These are phyloP conservation scores for Paramormyrops kingsleyae DNA, from an alignment of 2,113 vertebrate species.

Conservation along the genomic window DNA sequence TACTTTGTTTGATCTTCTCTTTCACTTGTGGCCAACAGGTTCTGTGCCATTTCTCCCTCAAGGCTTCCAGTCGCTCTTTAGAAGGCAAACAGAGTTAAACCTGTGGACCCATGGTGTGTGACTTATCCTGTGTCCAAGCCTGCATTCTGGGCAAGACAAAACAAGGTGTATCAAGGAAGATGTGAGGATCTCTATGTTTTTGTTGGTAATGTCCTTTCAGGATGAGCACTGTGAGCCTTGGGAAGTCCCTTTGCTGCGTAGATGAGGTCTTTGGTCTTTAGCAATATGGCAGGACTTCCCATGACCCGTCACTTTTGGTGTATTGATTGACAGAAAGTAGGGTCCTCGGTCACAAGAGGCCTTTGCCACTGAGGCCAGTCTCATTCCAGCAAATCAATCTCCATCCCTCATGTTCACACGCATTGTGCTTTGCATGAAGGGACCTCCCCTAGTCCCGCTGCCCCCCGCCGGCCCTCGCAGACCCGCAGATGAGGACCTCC, in stretches of 20 bases:
- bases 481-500: conserved; percentile 36
- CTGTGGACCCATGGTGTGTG: not conserved
- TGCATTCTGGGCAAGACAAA: not conserved
- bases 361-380: not conserved
- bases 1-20: not conserved
- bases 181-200: not conserved
- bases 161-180: not conserved
- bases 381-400: not conserved
- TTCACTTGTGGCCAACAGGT: not conserved
- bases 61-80: not conserved
- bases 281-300: not conserved
- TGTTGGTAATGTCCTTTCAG: not conserved
- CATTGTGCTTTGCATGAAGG: not conserved
- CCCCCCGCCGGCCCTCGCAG: conserved; percentile 29
- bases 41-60: not conserved
- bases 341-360: not conserved
- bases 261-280: not conserved
- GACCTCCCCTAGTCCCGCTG: not conserved
- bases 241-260: not conserved
- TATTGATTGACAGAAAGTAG: not conserved
- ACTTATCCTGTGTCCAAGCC: not conserved
- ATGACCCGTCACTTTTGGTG: not conserved
- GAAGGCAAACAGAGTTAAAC: not conserved
- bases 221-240: not conserved
- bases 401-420: not conserved